phyloP scores from a whole-genome alignment of 2,888 invertebrate genomes.

The Andrena fulva region DNA sequence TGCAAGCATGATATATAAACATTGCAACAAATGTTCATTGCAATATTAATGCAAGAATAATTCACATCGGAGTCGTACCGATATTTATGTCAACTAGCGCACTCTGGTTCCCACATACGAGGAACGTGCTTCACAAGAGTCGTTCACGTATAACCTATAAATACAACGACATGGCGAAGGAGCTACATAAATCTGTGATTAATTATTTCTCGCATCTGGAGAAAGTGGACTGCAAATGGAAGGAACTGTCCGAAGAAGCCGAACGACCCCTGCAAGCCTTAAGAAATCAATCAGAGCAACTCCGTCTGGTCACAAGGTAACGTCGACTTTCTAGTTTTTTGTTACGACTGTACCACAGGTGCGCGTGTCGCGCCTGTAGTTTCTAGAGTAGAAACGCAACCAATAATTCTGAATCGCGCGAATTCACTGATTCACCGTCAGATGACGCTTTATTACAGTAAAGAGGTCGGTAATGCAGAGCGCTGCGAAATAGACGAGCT shows the following conservation, averaged over 20 bases:
- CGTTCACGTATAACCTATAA: constrained; percentile 63
- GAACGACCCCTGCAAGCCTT: constrained; percentile 66
- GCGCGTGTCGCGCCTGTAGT: not conserved
- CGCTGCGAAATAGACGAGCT: constrained; percentile 67
- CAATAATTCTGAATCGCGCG: not conserved
- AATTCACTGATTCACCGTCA: constrained; percentile 21
- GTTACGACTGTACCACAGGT: not conserved
- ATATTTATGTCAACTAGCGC: constrained; percentile 43
- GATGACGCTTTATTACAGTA: constrained; percentile 68
- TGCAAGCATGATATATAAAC: too few relatives aligned
- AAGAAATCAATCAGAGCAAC: constrained; percentile 76
- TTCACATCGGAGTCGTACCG: not conserved
- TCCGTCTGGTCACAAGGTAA: constrained; percentile 72
- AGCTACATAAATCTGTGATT: constrained; percentile 72
- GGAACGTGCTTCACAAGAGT: not conserved
- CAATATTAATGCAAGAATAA: not conserved
- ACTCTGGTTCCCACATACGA: constrained; percentile 23
- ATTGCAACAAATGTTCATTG: too few relatives aligned
- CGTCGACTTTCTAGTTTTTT: constrained; percentile 16
- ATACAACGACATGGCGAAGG: constrained; percentile 66
- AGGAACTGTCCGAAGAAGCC: constrained; percentile 57
- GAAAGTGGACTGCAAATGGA: constrained; percentile 69
- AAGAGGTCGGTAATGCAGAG: constrained; percentile 73
- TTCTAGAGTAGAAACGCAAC: constrained; percentile 30
- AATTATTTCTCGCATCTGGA: constrained; percentile 74